Evolutionary conservation across 2,113 vertebrate genomes (phyloP).

Genomic region (Oreochromis spilurus): DNA sequence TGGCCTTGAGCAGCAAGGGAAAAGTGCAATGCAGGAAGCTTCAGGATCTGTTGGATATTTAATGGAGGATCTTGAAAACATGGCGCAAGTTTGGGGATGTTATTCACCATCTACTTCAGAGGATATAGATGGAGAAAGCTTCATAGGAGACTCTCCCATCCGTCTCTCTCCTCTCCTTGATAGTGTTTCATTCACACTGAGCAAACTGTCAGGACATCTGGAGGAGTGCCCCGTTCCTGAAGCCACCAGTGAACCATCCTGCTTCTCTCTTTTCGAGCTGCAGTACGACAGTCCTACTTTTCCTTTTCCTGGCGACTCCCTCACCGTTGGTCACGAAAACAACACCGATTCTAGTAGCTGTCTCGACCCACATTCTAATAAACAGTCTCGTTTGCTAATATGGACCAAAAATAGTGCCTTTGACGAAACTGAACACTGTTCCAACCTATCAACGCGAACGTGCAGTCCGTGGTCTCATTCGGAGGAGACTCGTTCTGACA

Average conservation of each 20-base stretch:
- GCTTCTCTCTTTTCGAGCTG: constrained; percentile 98
- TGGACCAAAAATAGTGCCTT: constrained; percentile 99
- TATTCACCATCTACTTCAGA: constrained; percentile 92
- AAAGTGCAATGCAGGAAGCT: constrained; percentile 96
- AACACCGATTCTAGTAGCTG: constrained; percentile 88
- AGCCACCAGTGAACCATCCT: constrained; percentile 84
- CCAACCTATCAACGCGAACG: constrained; percentile 97
- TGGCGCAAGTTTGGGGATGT: constrained; percentile 97
- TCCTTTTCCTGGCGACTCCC: constrained; percentile 89
- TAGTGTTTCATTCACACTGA: constrained; percentile 81
- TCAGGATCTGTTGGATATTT: constrained; percentile 85
- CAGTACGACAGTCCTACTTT: constrained; percentile 95
- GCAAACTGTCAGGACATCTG: constrained; percentile 80
- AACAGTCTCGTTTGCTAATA: constrained; percentile 98
- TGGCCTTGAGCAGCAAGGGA: constrained; percentile 92
- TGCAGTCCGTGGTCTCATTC: constrained; percentile 99
- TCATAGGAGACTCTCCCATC: constrained; percentile 87
- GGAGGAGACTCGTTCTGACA: constrained; percentile 96
- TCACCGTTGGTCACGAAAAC: constrained; percentile 81
- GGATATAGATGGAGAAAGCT: constrained; percentile 93
- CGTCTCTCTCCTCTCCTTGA: constrained; percentile 86
- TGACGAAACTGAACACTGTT: constrained; percentile 99
- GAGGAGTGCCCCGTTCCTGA: constrained; percentile 83
- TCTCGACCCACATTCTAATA: constrained; percentile 89
- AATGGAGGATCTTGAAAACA: constrained; percentile 87